Evolutionary conservation across 2,113 vertebrate species (phyloP).

Genomic region (Turdus rufiventris): DNA sequence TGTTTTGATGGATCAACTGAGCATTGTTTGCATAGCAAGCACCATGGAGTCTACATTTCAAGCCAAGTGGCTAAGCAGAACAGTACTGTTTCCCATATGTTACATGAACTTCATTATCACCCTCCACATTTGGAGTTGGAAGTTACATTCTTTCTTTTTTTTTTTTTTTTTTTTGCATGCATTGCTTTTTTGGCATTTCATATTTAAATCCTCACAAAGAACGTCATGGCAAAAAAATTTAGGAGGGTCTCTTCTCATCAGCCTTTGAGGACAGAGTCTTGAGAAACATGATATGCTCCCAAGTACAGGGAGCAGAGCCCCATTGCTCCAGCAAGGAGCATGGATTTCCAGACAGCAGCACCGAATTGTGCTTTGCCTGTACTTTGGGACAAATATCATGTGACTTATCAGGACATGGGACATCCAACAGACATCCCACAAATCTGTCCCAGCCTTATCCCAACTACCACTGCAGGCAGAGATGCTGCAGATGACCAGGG

Average conservation of each 20-base stretch:
- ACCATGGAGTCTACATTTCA: constrained; percentile 3
- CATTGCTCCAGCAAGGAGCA: background rate
- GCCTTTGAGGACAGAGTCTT: background rate
- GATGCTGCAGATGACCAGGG: background rate
- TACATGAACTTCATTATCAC: constrained; percentile 28
- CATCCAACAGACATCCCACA: background rate
- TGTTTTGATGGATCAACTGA: background rate
- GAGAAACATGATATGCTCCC: background rate
- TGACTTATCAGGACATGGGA: background rate
- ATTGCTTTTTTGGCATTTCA: background rate
- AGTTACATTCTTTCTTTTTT: background rate
- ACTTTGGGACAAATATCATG: background rate
- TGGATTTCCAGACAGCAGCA: background rate
- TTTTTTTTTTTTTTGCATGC: background rate
- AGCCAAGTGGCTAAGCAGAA: constrained; percentile 33
- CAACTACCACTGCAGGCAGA: background rate
- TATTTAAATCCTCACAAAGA: constrained; percentile 1
- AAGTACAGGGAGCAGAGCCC: background rate
- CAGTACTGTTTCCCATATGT: background rate
- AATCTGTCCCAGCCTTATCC: background rate
- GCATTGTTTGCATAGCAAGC: constrained; percentile 42
- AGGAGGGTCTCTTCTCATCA: background rate
- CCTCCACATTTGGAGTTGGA: background rate
- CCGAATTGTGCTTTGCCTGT: background rate
- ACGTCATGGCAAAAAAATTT: background rate